Conservation (phyloP, 2,113 vertebrate genomes). For the Podarcis cretensis region DNA sequence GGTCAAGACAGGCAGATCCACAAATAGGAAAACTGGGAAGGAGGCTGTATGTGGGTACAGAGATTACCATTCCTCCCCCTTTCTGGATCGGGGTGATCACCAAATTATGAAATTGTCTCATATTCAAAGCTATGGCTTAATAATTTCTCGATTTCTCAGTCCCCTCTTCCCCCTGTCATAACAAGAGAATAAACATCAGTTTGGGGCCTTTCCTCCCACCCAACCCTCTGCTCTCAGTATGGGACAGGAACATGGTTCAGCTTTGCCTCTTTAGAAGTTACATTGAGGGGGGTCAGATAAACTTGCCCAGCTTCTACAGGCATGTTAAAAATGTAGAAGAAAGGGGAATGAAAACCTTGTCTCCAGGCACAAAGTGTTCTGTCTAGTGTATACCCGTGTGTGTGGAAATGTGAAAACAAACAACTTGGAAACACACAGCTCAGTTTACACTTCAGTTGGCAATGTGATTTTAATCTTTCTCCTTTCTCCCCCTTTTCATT, state of each 20-base stretch:
- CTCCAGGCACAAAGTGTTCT: slow-evolving; percentile 48
- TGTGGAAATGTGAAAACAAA: slow-evolving; percentile 64
- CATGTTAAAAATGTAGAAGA: slow-evolving; percentile 42
- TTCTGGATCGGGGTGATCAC: not conserved
- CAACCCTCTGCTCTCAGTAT: not conserved
- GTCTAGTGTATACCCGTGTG: slow-evolving; percentile 46
- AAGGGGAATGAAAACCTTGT: slow-evolving; percentile 59
- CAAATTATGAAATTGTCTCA: slow-evolving; percentile 41
- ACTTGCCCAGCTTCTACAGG: slow-evolving; percentile 25
- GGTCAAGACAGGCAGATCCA: no score
- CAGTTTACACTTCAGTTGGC: slow-evolving; percentile 53
- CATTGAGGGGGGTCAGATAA: slow-evolving; percentile 15
- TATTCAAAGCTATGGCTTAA: slow-evolving; percentile 44
- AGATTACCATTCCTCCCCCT: no score
- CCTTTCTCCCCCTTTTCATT: slow-evolving; percentile 10
- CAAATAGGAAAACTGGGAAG: no score
- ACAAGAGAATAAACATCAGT: slow-evolving; percentile 44
- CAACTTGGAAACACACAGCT: slow-evolving; percentile 57
- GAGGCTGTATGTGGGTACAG: not conserved
- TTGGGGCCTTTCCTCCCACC: not conserved
- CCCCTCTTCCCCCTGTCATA: slow-evolving; percentile 28
- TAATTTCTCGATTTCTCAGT: slow-evolving; percentile 38
- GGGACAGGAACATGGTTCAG: slow-evolving; percentile 23
- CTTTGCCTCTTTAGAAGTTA: slow-evolving; percentile 35
- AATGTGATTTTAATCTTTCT: slow-evolving; percentile 65